Evolutionary conservation across 2,888 invertebrate species (phyloP), one percentile per base, ranked within the genome.

Genomic region (Iphiclides podalirius): DNA sequence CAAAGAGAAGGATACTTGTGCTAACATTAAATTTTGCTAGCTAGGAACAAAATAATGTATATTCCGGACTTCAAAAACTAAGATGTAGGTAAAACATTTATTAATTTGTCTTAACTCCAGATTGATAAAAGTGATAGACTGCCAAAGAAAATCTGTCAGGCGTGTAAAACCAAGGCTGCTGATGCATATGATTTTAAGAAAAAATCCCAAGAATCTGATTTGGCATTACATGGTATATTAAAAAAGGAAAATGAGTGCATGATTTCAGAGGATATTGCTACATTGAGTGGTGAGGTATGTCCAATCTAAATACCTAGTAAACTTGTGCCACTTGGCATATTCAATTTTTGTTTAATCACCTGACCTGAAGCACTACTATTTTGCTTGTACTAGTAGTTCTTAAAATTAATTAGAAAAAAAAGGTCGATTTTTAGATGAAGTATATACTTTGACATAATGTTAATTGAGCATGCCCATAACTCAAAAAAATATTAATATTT

Each of bases 101-200:
- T n/a, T n/a, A n/a, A n/a, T n/a, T n/a, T n/a, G n/a, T n/a, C n/a
- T n/a, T n/a, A 9, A 9, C 28, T 36, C 2, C 14, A 87, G 88
- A 76, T 86, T 53, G 63, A 63, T 38, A 70, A 66, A 59, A 73
- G 70, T 36, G 89, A 89, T 75, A 86, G 83, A 1, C 60, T 86
- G 23, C 89, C 89, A 4, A 57, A 73, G 17, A 79, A 75, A 43
- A 75, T 89, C 52, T 89, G 89, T 53, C 59, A 57, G 6, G 67
- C 71, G 6, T 89, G 89, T 54, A 77, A 70, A 51, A 73, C 79
- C 17, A 81, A 79, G 37, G 85, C 82, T 3, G 57, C 64, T 13
- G 75, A 64, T 41, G 88, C 87, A 15, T 87, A 72, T 67, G 67
- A 78, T 31, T 88, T 85, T 57, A 82, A 74, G 59, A 77, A 69